phyloP scores from a whole-genome alignment of 2,797 vertebrate species.

The Notamacropus eugenii region DNA sequence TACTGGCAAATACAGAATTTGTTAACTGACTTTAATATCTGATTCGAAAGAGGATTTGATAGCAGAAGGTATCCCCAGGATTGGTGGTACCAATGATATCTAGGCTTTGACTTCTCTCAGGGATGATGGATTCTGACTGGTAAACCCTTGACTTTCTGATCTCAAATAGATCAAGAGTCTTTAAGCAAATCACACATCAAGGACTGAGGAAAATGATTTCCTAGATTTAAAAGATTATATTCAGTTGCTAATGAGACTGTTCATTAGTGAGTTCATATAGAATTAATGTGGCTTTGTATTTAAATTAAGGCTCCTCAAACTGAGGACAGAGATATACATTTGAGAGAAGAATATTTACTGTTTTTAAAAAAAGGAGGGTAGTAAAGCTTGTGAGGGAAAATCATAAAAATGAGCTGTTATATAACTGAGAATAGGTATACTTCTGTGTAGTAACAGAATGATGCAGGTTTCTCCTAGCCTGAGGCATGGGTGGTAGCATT shows the following conservation, averaged over 20 bases:
- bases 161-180: constrained; percentile 48
- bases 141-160: constrained; percentile 58
- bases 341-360: not conserved
- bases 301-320: not conserved
- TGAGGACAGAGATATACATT: not conserved
- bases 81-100: constrained; percentile 72
- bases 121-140: constrained; percentile 20
- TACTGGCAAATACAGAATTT: constrained; percentile 25
- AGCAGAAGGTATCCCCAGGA: constrained; percentile 38
- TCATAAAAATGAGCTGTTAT: not conserved
- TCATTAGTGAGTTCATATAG: constrained; percentile 1
- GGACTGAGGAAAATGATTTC: not conserved
- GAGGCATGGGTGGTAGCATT: constrained; percentile 61
- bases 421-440: constrained; percentile 42
- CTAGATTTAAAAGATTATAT: not conserved
- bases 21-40: constrained; percentile 60
- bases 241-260: not conserved
- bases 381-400: not conserved
- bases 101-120: constrained; percentile 49
- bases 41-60: constrained; percentile 56
- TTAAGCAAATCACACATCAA: constrained; percentile 34
- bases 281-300: not conserved
- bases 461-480: constrained; percentile 67
- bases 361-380: not conserved
- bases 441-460: constrained; percentile 65